Evolutionary conservation across 1,140 invertebrate species (phyloP).

Genomic region (Spodoptera litura): DNA sequence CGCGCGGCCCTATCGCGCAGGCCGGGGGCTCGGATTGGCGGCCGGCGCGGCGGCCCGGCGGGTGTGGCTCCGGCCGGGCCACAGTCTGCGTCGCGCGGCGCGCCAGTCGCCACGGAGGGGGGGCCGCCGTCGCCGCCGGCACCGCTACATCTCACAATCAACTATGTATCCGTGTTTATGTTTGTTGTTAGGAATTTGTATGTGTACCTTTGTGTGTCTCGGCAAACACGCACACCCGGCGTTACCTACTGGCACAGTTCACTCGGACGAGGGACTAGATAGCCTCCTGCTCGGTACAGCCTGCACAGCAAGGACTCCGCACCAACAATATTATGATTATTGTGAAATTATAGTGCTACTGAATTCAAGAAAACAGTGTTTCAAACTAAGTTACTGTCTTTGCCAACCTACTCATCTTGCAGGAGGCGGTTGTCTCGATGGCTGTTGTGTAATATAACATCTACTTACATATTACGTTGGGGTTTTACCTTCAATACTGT

Average conservation of each 20-base stretch:
- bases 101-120: constrained; percentile 51
- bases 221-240: background rate
- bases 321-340: background rate
- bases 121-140: constrained; percentile 39
- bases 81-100: constrained; percentile 59
- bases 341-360: constrained; percentile 13
- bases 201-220: constrained; percentile 22
- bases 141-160: constrained; percentile 12
- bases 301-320: too few relatives aligned
- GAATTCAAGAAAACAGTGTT: background rate
- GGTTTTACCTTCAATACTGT: too few relatives aligned
- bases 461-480: too few relatives aligned
- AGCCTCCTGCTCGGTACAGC: too few relatives aligned
- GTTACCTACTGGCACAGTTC: background rate
- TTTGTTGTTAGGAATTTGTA: constrained; percentile 35
- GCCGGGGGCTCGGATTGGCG: constrained; percentile 41
- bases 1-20: constrained; percentile 51
- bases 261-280: background rate
- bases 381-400: too few relatives aligned
- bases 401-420: too few relatives aligned
- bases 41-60: constrained; percentile 45
- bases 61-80: constrained; percentile 51
- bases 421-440: too few relatives aligned
- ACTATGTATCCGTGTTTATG: constrained; percentile 45
- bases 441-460: too few relatives aligned